A percentile compares a stretch with the other conserved stretches of the same genome.
Evolutionary conservation across 2,113 vertebrate species (phyloP).

Genomic region (Delphinus delphis): DNA sequence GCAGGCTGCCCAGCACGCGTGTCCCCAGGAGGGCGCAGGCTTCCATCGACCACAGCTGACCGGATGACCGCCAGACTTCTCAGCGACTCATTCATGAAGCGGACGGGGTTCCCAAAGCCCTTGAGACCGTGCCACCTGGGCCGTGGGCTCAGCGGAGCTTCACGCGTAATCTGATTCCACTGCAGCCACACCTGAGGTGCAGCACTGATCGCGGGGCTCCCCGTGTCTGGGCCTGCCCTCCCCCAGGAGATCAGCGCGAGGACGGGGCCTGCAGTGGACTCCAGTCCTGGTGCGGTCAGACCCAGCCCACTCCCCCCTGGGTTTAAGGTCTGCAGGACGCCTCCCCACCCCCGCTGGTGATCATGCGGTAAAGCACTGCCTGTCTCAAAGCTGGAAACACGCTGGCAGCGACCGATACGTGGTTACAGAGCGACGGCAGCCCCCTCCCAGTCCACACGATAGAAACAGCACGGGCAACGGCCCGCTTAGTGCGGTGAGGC

Average conservation of each 20-base stretch:
- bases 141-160: not conserved
- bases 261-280: not conserved
- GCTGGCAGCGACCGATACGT: constrained; percentile 38
- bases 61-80: rapidly evolving
- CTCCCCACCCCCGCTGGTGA: not conserved
- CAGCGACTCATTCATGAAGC: not conserved
- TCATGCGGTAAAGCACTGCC: constrained; percentile 4
- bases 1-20: constrained; percentile 31
- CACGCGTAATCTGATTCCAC: not conserved
- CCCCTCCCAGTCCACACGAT: not conserved
- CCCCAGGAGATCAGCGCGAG: not conserved
- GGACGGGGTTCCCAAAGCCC: not conserved
- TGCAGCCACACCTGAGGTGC: not conserved
- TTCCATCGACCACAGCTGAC: not conserved
- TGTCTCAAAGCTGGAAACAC: constrained; percentile 60
- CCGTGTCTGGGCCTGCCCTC: not conserved
- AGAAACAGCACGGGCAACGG: constrained; percentile 7
- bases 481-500: not conserved
- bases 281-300: not conserved
- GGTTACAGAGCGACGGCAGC: constrained; percentile 17
- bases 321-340: constrained; percentile 2
- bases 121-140: not conserved
- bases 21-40: constrained; percentile 54
- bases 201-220: rapidly evolving
- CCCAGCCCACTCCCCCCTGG: not conserved